A percentile compares a stretch with the other conserved stretches of the same genome.
phyloP scores from a whole-genome alignment of 2,888 invertebrate species.

The Cataglyphis albicans region DNA sequence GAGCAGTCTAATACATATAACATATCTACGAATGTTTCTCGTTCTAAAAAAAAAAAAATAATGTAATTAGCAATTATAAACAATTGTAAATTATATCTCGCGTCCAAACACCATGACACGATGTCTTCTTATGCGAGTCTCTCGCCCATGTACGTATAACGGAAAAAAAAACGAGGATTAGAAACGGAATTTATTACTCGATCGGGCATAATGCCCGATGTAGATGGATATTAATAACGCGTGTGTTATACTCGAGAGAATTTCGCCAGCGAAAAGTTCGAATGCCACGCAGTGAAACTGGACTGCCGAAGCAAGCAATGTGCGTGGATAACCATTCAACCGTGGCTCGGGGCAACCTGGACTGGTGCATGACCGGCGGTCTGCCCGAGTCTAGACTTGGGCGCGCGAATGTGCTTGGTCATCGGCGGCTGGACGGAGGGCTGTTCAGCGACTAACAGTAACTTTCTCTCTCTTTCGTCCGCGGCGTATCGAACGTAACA shows the following conservation, averaged over 20 bases:
- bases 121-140: background rate
- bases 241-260: conserved; percentile 13
- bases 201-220: conserved; percentile 8
- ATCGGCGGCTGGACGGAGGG: conserved; percentile 69
- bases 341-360: conserved; percentile 58
- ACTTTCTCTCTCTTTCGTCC: conserved; percentile 68
- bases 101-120: background rate
- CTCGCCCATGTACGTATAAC: background rate
- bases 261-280: conserved; percentile 30
- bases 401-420: conserved; percentile 69
- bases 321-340: conserved; percentile 55
- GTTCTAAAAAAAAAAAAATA: background rate
- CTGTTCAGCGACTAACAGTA: conserved; percentile 69
- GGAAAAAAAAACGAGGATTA: background rate
- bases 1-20: background rate
- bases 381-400: conserved; percentile 65
- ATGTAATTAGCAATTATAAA: background rate
- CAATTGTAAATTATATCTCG: background rate
- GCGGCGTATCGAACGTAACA: conserved; percentile 35
- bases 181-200: conserved; percentile 24
- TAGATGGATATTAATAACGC: conserved; percentile 41
- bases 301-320: conserved; percentile 53
- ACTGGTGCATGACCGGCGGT: conserved; percentile 58
- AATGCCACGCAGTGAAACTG: conserved; percentile 67
- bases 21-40: background rate